phyloP scores from a whole-genome alignment of 2,113 vertebrate species.

The Epinephelus moara region DNA sequence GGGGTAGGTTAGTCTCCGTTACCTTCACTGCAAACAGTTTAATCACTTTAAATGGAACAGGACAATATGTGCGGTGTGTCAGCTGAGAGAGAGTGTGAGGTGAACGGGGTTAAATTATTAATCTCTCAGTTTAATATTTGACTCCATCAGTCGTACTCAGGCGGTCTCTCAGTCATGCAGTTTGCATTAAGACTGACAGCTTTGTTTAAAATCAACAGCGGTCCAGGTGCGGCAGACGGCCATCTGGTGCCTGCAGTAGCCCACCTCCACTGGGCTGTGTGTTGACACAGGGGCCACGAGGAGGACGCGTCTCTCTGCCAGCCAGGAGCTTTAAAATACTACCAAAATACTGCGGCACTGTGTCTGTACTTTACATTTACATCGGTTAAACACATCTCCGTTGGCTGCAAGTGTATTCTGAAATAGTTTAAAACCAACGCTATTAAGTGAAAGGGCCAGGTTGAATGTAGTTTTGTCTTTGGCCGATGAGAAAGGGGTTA shows the following conservation, averaged over 20 bases:
- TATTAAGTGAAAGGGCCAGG: neutral
- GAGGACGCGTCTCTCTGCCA: slow-evolving; percentile 6
- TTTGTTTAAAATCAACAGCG: slow-evolving; percentile 72
- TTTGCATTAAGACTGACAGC: slow-evolving; percentile 67
- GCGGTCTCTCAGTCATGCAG: slow-evolving; percentile 47
- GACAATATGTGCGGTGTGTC: slow-evolving; percentile 28
- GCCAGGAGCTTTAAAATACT: slow-evolving; percentile 18
- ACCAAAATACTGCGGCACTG: slow-evolving; percentile 1
- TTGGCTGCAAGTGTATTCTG: neutral
- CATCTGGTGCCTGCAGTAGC: slow-evolving; percentile 61
- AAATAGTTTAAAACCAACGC: neutral
- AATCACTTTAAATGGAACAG: neutral
- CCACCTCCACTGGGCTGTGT: slow-evolving; percentile 47
- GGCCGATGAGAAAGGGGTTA: neutral
- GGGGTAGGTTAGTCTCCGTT: neutral
- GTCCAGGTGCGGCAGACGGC: slow-evolving; percentile 64
- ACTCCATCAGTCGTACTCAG: slow-evolving; percentile 56
- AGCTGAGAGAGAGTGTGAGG: slow-evolving; percentile 23
- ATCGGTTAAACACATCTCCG: neutral
- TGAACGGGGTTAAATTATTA: slow-evolving; percentile 1
- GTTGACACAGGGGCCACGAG: slow-evolving; percentile 58
- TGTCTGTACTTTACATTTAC: no score
- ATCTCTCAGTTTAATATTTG: slow-evolving; percentile 74
- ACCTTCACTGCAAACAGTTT: neutral
- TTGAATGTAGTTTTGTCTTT: neutral